Evolutionary conservation across 2,113 vertebrate species (phyloP).

Genomic region (Chascanopsetta lugubris): DNA sequence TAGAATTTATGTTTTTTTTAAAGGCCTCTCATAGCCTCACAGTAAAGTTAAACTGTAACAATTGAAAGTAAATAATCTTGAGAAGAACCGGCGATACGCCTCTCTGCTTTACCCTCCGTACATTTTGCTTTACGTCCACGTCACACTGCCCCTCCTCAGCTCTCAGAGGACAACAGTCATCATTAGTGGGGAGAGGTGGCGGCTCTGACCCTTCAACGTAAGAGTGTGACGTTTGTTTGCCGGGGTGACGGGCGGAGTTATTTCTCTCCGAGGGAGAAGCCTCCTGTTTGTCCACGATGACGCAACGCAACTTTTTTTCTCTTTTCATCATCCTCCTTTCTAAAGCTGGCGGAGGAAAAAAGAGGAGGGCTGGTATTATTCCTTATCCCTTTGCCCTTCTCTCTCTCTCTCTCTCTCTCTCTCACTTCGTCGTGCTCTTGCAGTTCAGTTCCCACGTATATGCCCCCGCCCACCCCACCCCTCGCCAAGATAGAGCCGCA

Average conservation of each 20-base stretch:
- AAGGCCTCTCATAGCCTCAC: no score
- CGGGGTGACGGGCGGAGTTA: not conserved
- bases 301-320: not conserved
- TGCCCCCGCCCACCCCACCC: conserved; percentile 44
- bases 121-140: not conserved
- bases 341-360: not conserved
- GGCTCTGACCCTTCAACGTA: not conserved
- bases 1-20: no score
- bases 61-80: not conserved
- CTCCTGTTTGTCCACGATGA: conserved; percentile 6
- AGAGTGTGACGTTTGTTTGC: not conserved
- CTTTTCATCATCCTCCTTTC: conserved; percentile 21
- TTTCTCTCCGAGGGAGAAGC: not conserved
- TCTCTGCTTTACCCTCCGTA: not conserved
- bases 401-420: conserved; percentile 39
- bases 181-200: not conserved
- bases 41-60: not conserved
- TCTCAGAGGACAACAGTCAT: not conserved
- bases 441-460: conserved; percentile 33
- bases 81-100: not conserved
- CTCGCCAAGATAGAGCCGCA: conserved; percentile 47
- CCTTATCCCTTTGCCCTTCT: conserved; percentile 26
- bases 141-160: not conserved
- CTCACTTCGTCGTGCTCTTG: conserved; percentile 18
- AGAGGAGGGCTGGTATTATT: not conserved